phyloP scores from a whole-genome alignment of 2,113 vertebrate genomes.

The Lophius piscatorius region DNA sequence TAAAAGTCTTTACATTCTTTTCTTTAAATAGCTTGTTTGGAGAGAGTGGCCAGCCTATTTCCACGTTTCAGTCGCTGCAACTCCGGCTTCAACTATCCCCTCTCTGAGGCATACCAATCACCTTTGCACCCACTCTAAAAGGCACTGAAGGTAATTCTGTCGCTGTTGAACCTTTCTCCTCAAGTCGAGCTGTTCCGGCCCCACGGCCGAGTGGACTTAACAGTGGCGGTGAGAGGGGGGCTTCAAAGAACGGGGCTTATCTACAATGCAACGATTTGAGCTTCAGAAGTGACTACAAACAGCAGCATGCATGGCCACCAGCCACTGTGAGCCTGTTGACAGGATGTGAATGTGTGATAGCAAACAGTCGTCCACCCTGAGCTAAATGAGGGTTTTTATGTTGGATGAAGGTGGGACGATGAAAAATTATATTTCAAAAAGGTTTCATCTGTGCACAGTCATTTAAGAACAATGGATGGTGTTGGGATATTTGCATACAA shows the following conservation, averaged over 20 bases:
- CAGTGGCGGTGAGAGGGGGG: conserved; percentile 32
- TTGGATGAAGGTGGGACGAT: conserved; percentile 4
- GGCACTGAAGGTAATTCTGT: conserved; percentile 4
- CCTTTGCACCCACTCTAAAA: no score
- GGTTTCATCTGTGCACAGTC: no score
- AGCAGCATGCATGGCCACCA: conserved; percentile 35
- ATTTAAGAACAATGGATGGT: no score
- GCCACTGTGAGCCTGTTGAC: conserved; percentile 26
- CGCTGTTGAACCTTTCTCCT: conserved; percentile 29
- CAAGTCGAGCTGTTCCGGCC: conserved; percentile 9
- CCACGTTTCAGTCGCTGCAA: conserved; percentile 7
- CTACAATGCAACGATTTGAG: conserved; percentile 48
- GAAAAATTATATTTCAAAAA: no score
- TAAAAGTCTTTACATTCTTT: no score
- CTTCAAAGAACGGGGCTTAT: conserved; percentile 53
- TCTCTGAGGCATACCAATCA: conserved; percentile 9
- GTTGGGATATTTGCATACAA: no score
- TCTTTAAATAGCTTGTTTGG: no score
- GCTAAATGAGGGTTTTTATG: conserved; percentile 25
- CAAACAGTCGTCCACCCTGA: conserved; percentile 2
- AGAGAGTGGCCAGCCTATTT: no score
- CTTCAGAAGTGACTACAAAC: conserved; percentile 59
- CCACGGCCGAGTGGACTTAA: conserved; percentile 29
- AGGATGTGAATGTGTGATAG: conserved; percentile 31
- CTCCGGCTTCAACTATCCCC: not conserved